Conservation (phyloP, 2,797 vertebrate genomes). For the Fratercula arctica region DNA sequence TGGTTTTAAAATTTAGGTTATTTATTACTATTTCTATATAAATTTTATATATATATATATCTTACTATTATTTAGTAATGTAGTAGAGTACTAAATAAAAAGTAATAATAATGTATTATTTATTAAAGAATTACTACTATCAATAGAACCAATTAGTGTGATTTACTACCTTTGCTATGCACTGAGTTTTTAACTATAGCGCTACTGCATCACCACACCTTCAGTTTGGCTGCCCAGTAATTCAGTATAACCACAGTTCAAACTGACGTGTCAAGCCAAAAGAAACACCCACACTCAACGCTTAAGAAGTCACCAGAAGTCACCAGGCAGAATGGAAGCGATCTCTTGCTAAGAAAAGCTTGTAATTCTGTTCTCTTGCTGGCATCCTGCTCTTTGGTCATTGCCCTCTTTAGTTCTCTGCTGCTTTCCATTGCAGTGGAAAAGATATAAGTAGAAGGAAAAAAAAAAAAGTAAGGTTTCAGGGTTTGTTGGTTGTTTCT, state of each 20-base stretch:
- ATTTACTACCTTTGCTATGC: neutral
- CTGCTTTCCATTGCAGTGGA: neutral
- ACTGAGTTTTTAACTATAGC: neutral
- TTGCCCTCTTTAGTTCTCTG: neutral
- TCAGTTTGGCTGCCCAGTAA: neutral
- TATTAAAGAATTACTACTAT: neutral
- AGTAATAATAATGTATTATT: neutral
- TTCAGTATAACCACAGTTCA: neutral
- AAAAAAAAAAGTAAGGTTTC: neutral
- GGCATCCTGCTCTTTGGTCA: neutral
- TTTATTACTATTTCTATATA: neutral
- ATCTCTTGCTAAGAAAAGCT: neutral
- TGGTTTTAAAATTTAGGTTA: neutral
- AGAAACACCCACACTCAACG: neutral
- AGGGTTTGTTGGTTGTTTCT: neutral
- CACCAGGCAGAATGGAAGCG: neutral
- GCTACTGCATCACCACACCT: neutral
- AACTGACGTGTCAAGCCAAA: neutral
- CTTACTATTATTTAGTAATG: neutral
- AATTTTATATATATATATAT: neutral
- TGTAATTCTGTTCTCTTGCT: neutral
- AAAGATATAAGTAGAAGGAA: neutral
- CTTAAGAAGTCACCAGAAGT: neutral
- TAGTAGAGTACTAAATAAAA: neutral
- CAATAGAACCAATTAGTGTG: neutral